These are phyloP conservation scores for Pseudolycoriella hygida DNA, from an alignment of 2,888 invertebrate species.

Conservation along the genomic window DNA sequence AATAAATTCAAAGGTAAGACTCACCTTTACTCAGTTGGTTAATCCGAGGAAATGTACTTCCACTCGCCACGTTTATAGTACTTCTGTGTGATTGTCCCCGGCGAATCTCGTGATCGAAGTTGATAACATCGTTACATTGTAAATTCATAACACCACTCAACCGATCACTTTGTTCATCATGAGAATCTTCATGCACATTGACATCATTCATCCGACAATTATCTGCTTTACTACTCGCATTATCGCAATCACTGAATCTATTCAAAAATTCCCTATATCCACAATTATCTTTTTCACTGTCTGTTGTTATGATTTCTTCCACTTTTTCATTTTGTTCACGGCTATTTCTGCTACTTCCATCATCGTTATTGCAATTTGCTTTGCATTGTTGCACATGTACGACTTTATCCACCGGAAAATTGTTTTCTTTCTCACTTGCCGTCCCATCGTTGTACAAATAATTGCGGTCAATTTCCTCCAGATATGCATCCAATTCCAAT, in stretches of 20 bases:
- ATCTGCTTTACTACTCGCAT: not conserved
- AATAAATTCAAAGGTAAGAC: not conserved
- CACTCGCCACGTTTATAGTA: constrained; percentile 2
- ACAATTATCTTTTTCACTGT: too few relatives aligned
- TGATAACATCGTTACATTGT: not conserved
- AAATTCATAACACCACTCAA: not conserved
- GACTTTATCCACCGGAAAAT: not conserved
- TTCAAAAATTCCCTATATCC: too few relatives aligned
- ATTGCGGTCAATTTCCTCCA: constrained; percentile 27
- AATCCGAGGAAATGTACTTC: not conserved
- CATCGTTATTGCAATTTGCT: constrained; percentile 1
- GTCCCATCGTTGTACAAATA: not conserved
- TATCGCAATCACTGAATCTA: not conserved
- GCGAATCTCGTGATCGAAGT: not conserved
- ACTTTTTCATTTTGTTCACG: too few relatives aligned
- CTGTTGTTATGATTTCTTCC: too few relatives aligned
- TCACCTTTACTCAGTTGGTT: not conserved
- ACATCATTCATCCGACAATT: not conserved
- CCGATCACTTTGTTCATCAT: not conserved
- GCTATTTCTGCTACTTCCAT: not conserved
- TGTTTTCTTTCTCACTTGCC: not conserved
- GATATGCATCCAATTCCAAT: constrained; percentile 34
- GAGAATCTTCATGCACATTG: not conserved
- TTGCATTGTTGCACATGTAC: too few relatives aligned
- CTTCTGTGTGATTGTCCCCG: constrained; percentile 4